Base-by-base conservation (phyloP, 2,888 invertebrate species). In the Platycheirus rosarum region DNA sequence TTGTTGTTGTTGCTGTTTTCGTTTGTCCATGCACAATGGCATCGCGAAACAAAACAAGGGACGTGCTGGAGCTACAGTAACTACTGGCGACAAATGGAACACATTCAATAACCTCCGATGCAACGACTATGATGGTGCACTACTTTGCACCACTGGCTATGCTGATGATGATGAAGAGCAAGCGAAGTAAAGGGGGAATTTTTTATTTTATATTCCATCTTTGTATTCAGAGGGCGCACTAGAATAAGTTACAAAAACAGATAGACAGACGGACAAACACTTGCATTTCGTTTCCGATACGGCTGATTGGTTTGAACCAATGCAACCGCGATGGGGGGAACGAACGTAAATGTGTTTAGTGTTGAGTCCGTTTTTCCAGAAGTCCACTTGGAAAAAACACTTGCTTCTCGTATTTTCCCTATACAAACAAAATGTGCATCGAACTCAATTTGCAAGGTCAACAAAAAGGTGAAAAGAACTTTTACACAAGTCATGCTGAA, bases 231-330 rank as follows among this genome's bases (percentile, higher is more conserved):
- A 40, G 4, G 9, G 7, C 8, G 20, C 16, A 53, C 6, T 11
- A 20, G 2, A 13, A 20, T 16, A n/a, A 51, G n/a, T 23, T n/a
- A 11, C 60, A 44, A 37, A 49, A 9, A 32, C 18, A 14, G 44
- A 48, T 42, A 9, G 32, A 69, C 44, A 26, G 18, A 68, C 26
- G 14, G 26, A 20, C 29, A 65, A 77, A 77, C 82, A 82, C 82
- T 82, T 82, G 82, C 73, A 73, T 82, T 77, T 77, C 71, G 63
- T 71, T 76, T 77, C 55, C 71, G 82, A 77, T 82, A 20, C 29
- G 82, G 62, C 73, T 82, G 77, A 82, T 82, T 77, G 77, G 71
- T 73, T 68, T 68, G 73, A 70, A 70, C 76, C 70, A 65, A 63
- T 66, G 66, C 70, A 14, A 40, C 32, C 70, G 46, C 13, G 11